Evolutionary conservation across 2,888 invertebrate species (phyloP).

Genomic region (Tiliacea aurago): DNA sequence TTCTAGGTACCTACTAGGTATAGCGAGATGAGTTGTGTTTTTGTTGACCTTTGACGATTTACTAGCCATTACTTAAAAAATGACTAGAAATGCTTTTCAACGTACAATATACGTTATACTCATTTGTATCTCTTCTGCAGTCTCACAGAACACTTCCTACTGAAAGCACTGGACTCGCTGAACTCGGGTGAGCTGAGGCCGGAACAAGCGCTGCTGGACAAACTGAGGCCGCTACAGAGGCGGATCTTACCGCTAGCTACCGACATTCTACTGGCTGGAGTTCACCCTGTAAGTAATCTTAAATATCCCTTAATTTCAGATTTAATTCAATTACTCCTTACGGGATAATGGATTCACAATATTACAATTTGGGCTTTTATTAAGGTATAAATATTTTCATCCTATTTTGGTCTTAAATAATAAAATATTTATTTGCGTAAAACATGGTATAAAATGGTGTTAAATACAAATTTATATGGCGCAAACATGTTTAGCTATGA

Average conservation of each 20-base stretch:
- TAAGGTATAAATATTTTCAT: too few species aligned
- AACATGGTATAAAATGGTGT: too few species aligned
- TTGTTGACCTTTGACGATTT: too few species aligned
- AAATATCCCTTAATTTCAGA: not conserved
- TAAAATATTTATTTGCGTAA: too few species aligned
- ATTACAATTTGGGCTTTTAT: not conserved
- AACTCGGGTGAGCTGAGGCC: conserved; percentile 71
- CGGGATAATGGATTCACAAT: too few species aligned
- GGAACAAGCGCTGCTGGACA: conserved; percentile 81
- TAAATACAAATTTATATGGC: too few species aligned
- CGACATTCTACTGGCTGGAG: conserved; percentile 83
- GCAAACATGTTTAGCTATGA: too few species aligned
- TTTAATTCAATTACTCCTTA: not conserved
- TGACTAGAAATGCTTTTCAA: too few species aligned
- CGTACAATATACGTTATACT: not conserved
- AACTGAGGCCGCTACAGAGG: conserved; percentile 79
- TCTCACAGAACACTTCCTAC: conserved; percentile 83
- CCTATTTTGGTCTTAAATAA: not conserved
- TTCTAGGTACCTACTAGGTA: too few species aligned
- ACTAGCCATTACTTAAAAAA: too few species aligned
- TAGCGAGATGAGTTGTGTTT: too few species aligned
- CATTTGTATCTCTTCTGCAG: conserved; percentile 68
- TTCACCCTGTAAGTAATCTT: conserved; percentile 80
- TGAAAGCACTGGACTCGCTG: conserved; percentile 74
- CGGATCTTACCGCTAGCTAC: conserved; percentile 82